These are phyloP conservation scores for Poicephalus meyeri DNA, from an alignment of 2,113 vertebrate genomes.

Conservation along the genomic window DNA sequence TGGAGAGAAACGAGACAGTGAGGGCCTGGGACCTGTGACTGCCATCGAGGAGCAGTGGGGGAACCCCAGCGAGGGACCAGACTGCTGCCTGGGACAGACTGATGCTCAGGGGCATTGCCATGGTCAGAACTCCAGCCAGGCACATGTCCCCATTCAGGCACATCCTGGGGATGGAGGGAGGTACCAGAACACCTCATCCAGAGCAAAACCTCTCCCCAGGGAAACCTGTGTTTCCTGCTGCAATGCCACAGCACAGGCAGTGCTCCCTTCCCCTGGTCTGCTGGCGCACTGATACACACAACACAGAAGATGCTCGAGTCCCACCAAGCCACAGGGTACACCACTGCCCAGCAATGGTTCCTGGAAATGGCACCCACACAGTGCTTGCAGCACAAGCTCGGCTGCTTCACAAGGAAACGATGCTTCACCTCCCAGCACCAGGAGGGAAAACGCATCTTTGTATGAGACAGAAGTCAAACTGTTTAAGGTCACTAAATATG, in stretches of 20 bases:
- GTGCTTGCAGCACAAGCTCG: not conserved
- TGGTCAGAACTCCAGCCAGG: fast-evolving
- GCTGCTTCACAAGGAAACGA: fast-evolving
- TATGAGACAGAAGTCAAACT: fast-evolving
- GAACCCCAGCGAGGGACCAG: not conserved
- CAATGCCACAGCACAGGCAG: fast-evolving
- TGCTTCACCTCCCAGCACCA: not conserved
- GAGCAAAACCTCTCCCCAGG: not conserved
- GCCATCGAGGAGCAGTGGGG: fast-evolving
- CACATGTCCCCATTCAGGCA: fast-evolving
- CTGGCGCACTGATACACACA: fast-evolving
- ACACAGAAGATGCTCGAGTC: fast-evolving
- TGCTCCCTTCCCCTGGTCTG: fast-evolving
- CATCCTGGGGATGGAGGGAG: not conserved
- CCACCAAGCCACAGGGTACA: fast-evolving
- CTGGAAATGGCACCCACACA: not conserved
- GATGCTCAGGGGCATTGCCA: fast-evolving
- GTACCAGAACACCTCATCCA: fast-evolving
- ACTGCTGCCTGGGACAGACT: fast-evolving
- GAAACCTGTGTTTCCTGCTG: not conserved
- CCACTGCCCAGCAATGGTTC: not conserved
- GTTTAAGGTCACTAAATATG: fast-evolving
- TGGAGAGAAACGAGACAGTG: not conserved
- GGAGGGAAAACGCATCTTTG: not conserved
- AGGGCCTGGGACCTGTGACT: not conserved